These are phyloP conservation scores for Styela clava DNA, from an alignment of 23 tunicate species.

Conservation along the genomic window DNA sequence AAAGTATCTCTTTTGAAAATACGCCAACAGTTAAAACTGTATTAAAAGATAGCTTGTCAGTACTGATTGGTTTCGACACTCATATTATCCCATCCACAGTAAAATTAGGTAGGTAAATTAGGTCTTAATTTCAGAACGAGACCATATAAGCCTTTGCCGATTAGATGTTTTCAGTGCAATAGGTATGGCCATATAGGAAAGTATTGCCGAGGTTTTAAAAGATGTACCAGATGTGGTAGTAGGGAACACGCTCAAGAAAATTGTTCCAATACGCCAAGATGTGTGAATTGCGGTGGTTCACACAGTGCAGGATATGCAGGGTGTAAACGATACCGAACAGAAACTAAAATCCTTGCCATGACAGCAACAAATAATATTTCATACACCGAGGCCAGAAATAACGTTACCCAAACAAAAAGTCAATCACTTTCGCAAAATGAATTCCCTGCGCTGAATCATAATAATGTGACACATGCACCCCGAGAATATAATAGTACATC, in stretches of 20 bases:
- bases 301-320: not conserved
- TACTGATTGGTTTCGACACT: not conserved
- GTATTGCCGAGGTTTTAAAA: not conserved
- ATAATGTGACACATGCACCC: not conserved
- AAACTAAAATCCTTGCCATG: not conserved
- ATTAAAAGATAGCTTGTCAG: not conserved
- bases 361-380: not conserved
- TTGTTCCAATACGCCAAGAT: not conserved
- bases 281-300: not conserved
- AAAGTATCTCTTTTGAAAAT: not conserved
- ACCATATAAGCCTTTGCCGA: not conserved
- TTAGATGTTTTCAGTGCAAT: not conserved
- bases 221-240: constrained; percentile 4
- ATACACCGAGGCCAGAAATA: not conserved
- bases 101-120: not conserved
- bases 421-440: not conserved
- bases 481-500: not conserved
- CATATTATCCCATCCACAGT: not conserved
- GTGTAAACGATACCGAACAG: not conserved
- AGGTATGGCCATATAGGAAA: not conserved
- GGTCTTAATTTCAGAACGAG: not conserved
- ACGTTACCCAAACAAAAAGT: not conserved
- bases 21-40: not conserved
- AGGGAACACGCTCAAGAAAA: not conserved
- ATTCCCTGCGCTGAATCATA: not conserved